These are phyloP conservation scores for Trichopria drosophilae DNA, from an alignment of 2,888 invertebrate species.

Conservation along the genomic window DNA sequence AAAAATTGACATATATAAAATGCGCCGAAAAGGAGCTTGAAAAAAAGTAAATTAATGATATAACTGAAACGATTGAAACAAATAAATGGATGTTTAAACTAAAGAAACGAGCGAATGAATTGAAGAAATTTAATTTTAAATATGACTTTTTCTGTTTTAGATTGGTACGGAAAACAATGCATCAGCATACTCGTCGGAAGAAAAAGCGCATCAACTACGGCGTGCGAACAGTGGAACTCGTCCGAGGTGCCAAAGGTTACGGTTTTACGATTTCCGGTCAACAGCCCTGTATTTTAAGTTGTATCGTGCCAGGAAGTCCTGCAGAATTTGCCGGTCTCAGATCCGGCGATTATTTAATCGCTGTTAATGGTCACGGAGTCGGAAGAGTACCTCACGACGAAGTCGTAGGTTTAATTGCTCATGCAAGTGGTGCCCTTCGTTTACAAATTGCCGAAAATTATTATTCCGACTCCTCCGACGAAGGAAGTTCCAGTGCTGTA, in stretches of 20 bases:
- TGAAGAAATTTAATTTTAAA: too few relatives aligned
- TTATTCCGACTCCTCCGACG: conserved; percentile 83
- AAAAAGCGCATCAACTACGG: conserved; percentile 75
- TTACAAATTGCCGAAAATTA: conserved; percentile 87
- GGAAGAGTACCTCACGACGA: conserved; percentile 92
- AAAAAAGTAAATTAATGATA: too few relatives aligned
- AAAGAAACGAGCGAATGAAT: too few relatives aligned
- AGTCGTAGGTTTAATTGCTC: conserved; percentile 87
- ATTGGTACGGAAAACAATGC: too few relatives aligned
- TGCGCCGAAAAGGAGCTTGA: too few relatives aligned
- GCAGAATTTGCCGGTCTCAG: conserved; percentile 88
- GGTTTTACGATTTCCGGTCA: conserved; percentile 98
- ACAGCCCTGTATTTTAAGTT: conserved; percentile 91
- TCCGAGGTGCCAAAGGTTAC: conserved; percentile 85
- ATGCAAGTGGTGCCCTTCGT: conserved; percentile 78
- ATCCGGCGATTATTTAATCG: conserved; percentile 89
- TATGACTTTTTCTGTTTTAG: too few relatives aligned
- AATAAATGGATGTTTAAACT: too few relatives aligned
- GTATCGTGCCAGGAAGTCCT: conserved; percentile 86
- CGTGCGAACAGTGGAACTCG: conserved; percentile 81
- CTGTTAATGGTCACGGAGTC: conserved; percentile 89
- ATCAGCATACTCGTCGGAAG: conserved; percentile 63
- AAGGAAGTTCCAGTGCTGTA: conserved; percentile 62
- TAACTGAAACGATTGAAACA: too few relatives aligned
- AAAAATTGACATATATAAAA: too few relatives aligned